These are phyloP conservation scores for Cheilosia variabilis DNA, from an alignment of 2,888 invertebrate species.

Conservation along the genomic window DNA sequence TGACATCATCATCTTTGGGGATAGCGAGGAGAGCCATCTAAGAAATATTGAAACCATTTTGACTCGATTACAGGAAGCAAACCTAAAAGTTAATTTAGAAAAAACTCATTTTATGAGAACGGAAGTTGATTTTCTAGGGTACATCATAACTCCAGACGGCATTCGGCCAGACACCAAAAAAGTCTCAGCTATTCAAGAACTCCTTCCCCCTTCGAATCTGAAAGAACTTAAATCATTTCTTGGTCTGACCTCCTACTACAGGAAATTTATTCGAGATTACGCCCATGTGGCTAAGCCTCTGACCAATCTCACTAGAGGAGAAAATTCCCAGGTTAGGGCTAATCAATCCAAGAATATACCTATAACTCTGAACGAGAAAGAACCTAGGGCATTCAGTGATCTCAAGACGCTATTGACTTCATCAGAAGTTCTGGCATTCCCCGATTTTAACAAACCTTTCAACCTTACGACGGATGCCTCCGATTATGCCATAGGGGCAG, in stretches of 20 bases:
- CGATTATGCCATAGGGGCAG: constrained; percentile 1
- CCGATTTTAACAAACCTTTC: constrained; percentile 41
- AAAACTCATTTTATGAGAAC: constrained; percentile 55
- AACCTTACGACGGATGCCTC: constrained; percentile 25
- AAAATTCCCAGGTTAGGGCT: constrained; percentile 63
- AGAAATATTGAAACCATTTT: constrained; percentile 53
- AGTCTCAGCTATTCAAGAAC: constrained; percentile 34
- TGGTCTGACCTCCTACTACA: constrained; percentile 63
- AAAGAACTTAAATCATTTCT: constrained; percentile 67
- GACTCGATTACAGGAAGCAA: constrained; percentile 8
- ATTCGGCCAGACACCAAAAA: constrained; percentile 49
- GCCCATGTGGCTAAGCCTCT: constrained; percentile 49
- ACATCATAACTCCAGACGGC: constrained; percentile 40
- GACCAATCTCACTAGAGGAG: constrained; percentile 69
- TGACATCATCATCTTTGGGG: constrained; percentile 68
- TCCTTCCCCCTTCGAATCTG: constrained; percentile 43
- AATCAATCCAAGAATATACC: constrained; percentile 61
- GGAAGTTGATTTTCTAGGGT: constrained; percentile 57
- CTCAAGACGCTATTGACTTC: constrained; percentile 48
- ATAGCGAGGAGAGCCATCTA: constrained; percentile 40
- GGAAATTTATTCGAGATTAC: constrained; percentile 68
- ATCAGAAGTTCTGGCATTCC: constrained; percentile 29
- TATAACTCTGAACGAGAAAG: constrained; percentile 47
- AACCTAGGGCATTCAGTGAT: constrained; percentile 59
- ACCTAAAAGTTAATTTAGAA: constrained; percentile 34